Evolutionary conservation across 2,797 vertebrate species (phyloP), one percentile per base, ranked within the genome.

Genomic region (Pithecia hirsuta): DNA sequence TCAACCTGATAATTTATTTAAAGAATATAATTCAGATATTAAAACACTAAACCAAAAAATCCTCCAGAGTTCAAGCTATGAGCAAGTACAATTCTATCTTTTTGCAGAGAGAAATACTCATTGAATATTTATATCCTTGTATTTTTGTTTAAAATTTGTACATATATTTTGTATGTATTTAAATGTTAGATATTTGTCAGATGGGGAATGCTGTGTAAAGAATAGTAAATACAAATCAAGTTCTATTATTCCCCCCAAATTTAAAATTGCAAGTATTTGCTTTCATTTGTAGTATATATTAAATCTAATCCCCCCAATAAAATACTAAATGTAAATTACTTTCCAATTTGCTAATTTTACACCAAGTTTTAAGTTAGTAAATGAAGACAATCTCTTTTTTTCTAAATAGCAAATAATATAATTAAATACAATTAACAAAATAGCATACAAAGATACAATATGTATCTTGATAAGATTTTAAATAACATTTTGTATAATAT

Each of bases 401-500:
- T 94, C 50, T 46, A 89, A 94, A 85, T 55, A 95, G 67, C 36
- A 95, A 94, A 93, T 91, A 36, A 93, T 81, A 19, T 41, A 90
- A 96, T 96, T 96, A 94, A 95, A 93, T 84, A 74, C 97, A 91
- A 95, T 96, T 90, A 97, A 92, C 46, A 96, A 96, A 46, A 17
- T 36, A 88, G 64, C 44, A 81, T 67, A 33, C n/a, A 93, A 95
- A 96, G 85, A 92, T 8, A 55, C 20, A 94, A 95, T 90, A 95
- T 91, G 36, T 92, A 95, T 92, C 46, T 92, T 89, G 81, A 88
- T 97, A 94, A 83, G 39, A 97, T 96, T 97, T 94, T 98, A 98
- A 98, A 97, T 98, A 98, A 91, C 95, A 33, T 89, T 98, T 94
- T 97, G 64, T 48, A 67, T 98, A 98, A 97, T 96, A 93, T 82